These are phyloP conservation scores for Porites evermanni DNA, from an alignment of 92 coral and sea anemone genomes.

Conservation along the genomic window DNA sequence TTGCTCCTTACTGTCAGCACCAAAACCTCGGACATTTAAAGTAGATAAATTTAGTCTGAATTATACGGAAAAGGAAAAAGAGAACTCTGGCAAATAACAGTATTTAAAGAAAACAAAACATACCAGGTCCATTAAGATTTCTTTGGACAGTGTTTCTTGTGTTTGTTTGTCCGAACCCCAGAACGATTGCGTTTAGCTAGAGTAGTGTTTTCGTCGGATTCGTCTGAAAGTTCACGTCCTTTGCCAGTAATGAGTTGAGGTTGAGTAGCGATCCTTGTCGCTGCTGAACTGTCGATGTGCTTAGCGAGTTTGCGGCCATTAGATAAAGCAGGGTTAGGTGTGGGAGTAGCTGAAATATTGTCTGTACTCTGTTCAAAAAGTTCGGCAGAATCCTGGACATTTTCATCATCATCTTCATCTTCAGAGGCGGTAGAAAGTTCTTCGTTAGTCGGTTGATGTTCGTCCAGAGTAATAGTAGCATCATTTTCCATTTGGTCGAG, in stretches of 20 bases:
- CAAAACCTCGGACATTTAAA: slow-evolving; percentile 10
- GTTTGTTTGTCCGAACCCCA: background rate
- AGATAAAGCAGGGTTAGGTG: too few relatives aligned
- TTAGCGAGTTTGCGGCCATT: background rate
- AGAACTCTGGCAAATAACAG: background rate
- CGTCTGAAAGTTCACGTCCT: background rate
- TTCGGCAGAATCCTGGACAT: too few relatives aligned
- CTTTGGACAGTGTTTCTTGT: background rate
- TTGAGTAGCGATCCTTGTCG: background rate
- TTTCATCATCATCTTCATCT: too few relatives aligned
- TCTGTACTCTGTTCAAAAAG: too few relatives aligned
- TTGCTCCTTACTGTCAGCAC: background rate
- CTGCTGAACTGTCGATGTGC: too few relatives aligned
- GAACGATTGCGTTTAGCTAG: background rate
- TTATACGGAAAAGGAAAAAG: background rate
- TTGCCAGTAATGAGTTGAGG: too few relatives aligned
- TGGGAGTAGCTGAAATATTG: too few relatives aligned
- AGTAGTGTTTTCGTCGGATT: background rate
- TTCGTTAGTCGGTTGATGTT: too few relatives aligned
- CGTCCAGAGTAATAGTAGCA: too few relatives aligned
- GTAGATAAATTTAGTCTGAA: background rate
- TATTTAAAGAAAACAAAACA: background rate
- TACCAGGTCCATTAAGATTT: background rate
- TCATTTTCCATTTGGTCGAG: too few relatives aligned
- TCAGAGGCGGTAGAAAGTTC: too few relatives aligned